Evolutionary conservation across 2,888 invertebrate genomes (phyloP).

Genomic region (Drosophila falleni): DNA sequence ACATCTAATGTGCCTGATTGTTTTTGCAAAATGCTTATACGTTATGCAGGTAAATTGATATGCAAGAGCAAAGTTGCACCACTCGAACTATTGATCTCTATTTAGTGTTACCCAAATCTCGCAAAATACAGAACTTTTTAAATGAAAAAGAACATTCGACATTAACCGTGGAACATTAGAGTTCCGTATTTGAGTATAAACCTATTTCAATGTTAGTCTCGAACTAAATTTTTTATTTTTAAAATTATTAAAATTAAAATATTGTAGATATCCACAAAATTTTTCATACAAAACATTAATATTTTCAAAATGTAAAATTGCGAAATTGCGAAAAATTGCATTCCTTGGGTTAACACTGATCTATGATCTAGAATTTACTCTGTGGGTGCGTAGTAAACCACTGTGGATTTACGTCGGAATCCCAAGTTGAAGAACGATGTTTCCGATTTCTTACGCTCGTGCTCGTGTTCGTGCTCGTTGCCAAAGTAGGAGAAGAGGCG

Average conservation of each 20-base stretch:
- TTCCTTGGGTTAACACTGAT: not conserved
- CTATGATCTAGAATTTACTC: conserved; percentile 60
- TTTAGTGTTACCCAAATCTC: not conserved
- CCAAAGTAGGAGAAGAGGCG: conserved; percentile 85
- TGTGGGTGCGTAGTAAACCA: conserved; percentile 84
- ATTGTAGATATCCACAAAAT: too few species aligned
- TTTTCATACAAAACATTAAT: too few species aligned
- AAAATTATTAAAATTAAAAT: too few species aligned
- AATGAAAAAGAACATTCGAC: too few species aligned
- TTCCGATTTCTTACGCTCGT: conserved; percentile 84
- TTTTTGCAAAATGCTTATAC: conserved; percentile 28
- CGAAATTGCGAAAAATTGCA: too few species aligned
- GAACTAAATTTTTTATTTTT: too few species aligned
- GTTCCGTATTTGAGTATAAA: too few species aligned
- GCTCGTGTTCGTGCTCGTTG: conserved; percentile 84
- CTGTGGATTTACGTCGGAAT: conserved; percentile 84
- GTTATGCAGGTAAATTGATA: conserved; percentile 52
- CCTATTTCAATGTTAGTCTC: too few species aligned
- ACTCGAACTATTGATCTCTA: not conserved
- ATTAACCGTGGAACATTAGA: too few species aligned
- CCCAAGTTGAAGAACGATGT: conserved; percentile 85
- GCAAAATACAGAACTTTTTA: not conserved
- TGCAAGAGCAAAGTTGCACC: conserved; percentile 29
- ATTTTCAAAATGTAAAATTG: too few species aligned
- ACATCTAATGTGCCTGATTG: conserved; percentile 54